Percentiles rank a stretch among this genome's conserved stretches.
phyloP scores from a whole-genome alignment of 2,888 invertebrate species.

The Desoria tigrina region DNA sequence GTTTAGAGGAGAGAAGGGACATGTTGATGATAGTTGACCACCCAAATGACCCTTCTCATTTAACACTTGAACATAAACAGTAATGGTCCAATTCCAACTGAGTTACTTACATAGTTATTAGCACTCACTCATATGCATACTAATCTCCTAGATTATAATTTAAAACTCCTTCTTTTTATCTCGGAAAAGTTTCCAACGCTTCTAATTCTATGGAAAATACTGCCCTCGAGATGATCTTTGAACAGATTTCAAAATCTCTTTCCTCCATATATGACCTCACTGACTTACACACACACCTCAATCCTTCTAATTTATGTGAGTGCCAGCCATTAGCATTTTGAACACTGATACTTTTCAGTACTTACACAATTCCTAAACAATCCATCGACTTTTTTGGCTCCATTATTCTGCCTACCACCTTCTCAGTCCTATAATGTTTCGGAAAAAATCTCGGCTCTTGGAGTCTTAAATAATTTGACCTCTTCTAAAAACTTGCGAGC shows the following conservation, averaged over 20 bases:
- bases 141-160: constrained; percentile 52
- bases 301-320: background rate
- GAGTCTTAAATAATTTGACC: constrained; percentile 3
- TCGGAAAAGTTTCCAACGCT: constrained; percentile 15
- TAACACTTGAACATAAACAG: constrained; percentile 53
- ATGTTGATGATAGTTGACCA: constrained; percentile 54
- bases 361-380: constrained; percentile 17
- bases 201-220: constrained; percentile 12
- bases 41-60: constrained; percentile 54
- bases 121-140: constrained; percentile 54
- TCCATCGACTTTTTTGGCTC: constrained; percentile 14
- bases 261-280: background rate
- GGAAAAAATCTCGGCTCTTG: background rate
- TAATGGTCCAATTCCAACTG: constrained; percentile 53
- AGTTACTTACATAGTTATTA: constrained; percentile 54
- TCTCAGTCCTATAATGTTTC: background rate
- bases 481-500: too few species aligned
- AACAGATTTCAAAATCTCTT: background rate
- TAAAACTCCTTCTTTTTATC: constrained; percentile 27
- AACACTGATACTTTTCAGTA: constrained; percentile 15
- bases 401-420: constrained; percentile 16
- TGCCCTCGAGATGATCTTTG: constrained; percentile 4
- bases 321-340: constrained; percentile 18
- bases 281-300: background rate
- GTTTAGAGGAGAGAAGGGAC: constrained; percentile 36